Percentiles rank a stretch among this genome's conserved stretches.
Conservation (phyloP, 2,797 vertebrate genomes). For the Serranus cabrilla region DNA sequence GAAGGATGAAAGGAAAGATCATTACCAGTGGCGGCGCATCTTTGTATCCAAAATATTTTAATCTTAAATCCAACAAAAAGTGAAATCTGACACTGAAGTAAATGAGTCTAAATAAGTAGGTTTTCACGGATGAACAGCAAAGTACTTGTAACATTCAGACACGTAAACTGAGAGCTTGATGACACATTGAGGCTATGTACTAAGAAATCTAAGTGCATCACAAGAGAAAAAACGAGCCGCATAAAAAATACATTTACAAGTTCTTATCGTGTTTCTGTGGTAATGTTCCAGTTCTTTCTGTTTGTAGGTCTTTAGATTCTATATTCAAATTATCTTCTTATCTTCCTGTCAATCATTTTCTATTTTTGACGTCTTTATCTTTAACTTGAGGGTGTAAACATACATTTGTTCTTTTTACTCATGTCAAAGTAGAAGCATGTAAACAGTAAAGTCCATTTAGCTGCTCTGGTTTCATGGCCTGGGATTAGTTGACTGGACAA, state of each 20-base stretch:
- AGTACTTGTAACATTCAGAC: neutral
- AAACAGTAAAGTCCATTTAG: neutral
- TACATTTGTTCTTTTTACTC: neutral
- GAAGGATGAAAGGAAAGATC: constrained; percentile 23
- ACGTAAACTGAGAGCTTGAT: neutral
- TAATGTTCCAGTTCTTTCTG: too few species aligned
- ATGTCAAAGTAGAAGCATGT: neutral
- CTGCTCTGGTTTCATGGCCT: neutral
- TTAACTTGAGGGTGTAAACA: neutral
- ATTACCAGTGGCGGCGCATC: neutral
- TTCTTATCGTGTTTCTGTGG: neutral
- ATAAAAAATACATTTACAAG: neutral
- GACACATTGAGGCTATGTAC: constrained; percentile 2
- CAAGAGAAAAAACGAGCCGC: neutral
- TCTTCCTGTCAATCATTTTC: neutral
- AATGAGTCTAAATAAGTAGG: neutral
- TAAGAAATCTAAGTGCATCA: neutral
- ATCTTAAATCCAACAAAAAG: neutral
- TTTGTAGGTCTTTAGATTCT: neutral
- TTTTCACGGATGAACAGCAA: constrained; percentile 2
- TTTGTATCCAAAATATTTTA: neutral
- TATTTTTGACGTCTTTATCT: neutral
- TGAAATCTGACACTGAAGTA: constrained; percentile 16
- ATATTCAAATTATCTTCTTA: neutral
- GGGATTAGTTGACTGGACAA: neutral